These are phyloP conservation scores for Harpalus rubripes DNA, from an alignment of 2,888 invertebrate genomes.

Conservation along the genomic window DNA sequence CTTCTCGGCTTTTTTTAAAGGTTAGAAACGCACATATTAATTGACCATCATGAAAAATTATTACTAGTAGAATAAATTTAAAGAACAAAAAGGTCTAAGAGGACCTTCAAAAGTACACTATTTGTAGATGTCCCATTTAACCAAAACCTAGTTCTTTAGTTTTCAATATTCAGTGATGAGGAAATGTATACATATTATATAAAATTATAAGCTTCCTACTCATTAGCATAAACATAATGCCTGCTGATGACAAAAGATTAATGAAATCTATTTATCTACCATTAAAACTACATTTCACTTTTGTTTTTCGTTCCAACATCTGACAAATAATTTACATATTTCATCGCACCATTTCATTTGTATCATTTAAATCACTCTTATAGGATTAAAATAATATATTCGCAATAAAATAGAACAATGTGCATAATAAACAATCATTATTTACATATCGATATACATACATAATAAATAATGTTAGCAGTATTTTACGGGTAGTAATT, in stretches of 20 bases:
- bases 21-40: too few relatives aligned
- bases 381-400: conserved; percentile 9
- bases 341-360: conserved; percentile 11
- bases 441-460: neutral
- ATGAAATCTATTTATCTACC: conserved; percentile 15
- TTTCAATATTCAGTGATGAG: neutral
- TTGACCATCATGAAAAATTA: too few relatives aligned
- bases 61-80: too few relatives aligned
- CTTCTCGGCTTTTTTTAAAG: too few relatives aligned
- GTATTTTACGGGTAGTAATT: too few relatives aligned
- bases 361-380: neutral
- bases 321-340: conserved; percentile 21
- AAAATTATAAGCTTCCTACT: neutral
- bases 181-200: neutral
- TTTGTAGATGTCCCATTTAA: too few relatives aligned
- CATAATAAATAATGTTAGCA: neutral
- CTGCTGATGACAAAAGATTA: conserved; percentile 25
- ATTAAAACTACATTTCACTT: conserved; percentile 39
- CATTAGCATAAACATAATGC: conserved; percentile 33
- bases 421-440: neutral
- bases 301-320: conserved; percentile 8
- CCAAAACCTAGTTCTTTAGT: too few relatives aligned
- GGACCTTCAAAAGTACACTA: too few relatives aligned
- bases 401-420: conserved; percentile 1
- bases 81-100: too few relatives aligned